Percentiles rank a stretch among this genome's conserved stretches.
These are phyloP conservation scores for Macquaria ambigua DNA, from an alignment of 2,113 vertebrate genomes.

Conservation along the genomic window DNA sequence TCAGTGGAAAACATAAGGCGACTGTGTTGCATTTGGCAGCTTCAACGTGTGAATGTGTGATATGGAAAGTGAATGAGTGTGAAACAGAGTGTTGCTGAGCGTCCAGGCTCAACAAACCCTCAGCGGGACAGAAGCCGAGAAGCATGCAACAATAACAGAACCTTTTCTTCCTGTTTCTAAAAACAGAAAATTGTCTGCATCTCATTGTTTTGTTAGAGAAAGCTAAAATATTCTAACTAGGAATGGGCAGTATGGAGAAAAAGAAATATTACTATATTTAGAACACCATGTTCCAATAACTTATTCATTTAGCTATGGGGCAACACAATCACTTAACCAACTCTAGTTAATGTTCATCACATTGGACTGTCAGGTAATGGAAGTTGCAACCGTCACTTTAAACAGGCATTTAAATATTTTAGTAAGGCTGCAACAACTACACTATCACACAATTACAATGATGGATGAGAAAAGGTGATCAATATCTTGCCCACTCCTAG, in stretches of 20 bases:
- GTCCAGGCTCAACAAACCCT: neutral
- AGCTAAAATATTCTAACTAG: neutral
- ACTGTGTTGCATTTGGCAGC: slow-evolving; percentile 18
- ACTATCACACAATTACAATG: no score
- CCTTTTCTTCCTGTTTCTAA: neutral
- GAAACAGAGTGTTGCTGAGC: slow-evolving; percentile 1
- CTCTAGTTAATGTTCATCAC: neutral
- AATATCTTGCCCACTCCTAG: neutral
- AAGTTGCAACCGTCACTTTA: neutral
- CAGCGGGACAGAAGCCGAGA: neutral
- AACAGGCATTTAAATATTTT: neutral
- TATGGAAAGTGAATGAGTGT: slow-evolving; percentile 26
- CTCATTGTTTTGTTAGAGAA: neutral
- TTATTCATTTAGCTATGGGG: neutral
- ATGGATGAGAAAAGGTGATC: neutral
- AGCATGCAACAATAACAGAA: neutral
- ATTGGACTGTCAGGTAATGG: neutral
- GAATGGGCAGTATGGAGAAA: no score
- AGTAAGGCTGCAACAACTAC: no score
- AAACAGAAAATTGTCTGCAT: neutral
- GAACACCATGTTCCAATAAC: no score
- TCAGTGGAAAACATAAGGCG: neutral
- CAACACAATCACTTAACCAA: neutral
- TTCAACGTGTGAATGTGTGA: slow-evolving; percentile 38
- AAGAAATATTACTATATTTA: neutral